Base-by-base conservation (phyloP, 2,113 vertebrate species). In the Trochalopteron elliotii region DNA sequence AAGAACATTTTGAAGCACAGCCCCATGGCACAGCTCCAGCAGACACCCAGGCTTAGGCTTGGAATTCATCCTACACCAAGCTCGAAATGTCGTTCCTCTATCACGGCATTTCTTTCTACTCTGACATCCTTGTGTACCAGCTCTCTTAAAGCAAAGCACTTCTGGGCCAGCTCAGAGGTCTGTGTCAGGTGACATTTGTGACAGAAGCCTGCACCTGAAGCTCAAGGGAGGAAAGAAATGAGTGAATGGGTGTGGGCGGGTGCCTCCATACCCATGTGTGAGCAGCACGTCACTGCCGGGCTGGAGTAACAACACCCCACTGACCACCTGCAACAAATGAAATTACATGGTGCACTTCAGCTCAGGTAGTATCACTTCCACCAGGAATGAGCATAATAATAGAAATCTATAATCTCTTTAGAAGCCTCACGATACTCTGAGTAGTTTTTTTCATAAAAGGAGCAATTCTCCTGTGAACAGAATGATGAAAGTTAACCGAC, bases 201-300 rank as follows among this genome's bases (percentile, higher is more conserved):
- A 40, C 59, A 67, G 60, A 2, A 47, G 35, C 44, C 27, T 78
- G n/a, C 31, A 47, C 16, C 35, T 9, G 4, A 11, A 9, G 15
- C 59, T 37, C 20, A 14, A 53, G 59, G 30, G 49, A 78, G 35
- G 21, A 3, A 49, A 44, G 37, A 44, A 59, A 55, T 0, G 3
- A 60, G 59, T 0, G 18, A 27, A 22, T 8, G 15, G 42, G 11
- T 12, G 6, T 1, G 23, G n/a, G 33, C 16, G 9, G 42, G 39
- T 78, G n/a, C 22, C 47, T 50, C 44, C 3, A 2, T 1, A 5
- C 9, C 20, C 1, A 1, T 0, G 3, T 23, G 33, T 35, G 52
- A 83, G 11, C 33, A 17, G 28, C 2, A 7, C 1, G 0, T 53
- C 76, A 24, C 47, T 63, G 0, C 63, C 42, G 47, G 75, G 40